Evolutionary conservation across 2,797 vertebrate genomes (phyloP).

Genomic region (Galaxias olidus): DNA sequence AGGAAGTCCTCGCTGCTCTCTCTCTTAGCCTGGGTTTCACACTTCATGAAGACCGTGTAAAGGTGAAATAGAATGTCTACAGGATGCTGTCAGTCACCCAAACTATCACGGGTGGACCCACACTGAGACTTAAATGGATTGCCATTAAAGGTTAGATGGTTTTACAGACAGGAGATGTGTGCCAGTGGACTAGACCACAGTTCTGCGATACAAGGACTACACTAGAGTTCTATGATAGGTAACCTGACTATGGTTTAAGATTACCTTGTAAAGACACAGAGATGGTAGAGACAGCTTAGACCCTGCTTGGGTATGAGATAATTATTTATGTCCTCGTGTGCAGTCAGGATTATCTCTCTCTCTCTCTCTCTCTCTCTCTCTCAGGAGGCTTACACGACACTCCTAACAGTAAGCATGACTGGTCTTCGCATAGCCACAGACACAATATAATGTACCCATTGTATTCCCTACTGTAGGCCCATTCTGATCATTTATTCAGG

Average conservation of each 20-base stretch:
- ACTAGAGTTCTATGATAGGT: not conserved
- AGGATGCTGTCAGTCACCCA: constrained; percentile 45
- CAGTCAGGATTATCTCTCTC: constrained; percentile 60
- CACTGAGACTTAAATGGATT: constrained; percentile 46
- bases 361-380: constrained; percentile 43
- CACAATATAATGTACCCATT: constrained; percentile 18
- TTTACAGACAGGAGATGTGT: constrained; percentile 15
- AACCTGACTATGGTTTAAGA: not conserved
- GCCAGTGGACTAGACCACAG: constrained; percentile 20
- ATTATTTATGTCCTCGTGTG: constrained; percentile 68
- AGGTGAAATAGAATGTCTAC: constrained; percentile 32
- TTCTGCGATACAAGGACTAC: constrained; percentile 37
- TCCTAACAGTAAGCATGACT: constrained; percentile 54
- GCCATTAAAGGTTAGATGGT: constrained; percentile 44
- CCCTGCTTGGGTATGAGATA: constrained; percentile 65
- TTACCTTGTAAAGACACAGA: constrained; percentile 10
- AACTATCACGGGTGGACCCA: constrained; percentile 16
- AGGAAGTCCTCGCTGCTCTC: constrained; percentile 21
- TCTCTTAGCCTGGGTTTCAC: constrained; percentile 26
- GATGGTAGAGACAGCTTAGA: constrained; percentile 54
- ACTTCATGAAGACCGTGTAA: constrained; percentile 30
- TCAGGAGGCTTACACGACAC: constrained; percentile 65
- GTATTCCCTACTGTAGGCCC: too few species aligned
- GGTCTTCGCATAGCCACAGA: constrained; percentile 38
- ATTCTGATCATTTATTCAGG: constrained; percentile 7